These are phyloP conservation scores for Hydraecia micacea DNA, from an alignment of 2,888 invertebrate genomes.

Conservation along the genomic window DNA sequence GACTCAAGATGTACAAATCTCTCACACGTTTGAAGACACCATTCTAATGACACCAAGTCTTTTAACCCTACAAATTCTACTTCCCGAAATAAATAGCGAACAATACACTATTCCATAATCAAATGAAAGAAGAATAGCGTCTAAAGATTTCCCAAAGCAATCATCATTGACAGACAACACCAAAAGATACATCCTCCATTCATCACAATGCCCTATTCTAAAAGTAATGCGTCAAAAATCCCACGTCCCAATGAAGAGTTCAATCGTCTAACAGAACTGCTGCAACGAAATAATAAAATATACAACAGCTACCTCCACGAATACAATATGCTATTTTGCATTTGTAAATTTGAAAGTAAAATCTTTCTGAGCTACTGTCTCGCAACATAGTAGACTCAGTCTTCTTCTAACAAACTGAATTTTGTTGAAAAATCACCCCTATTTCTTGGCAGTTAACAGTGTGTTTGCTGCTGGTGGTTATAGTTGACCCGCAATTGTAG, in stretches of 20 bases:
- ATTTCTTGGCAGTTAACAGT: constrained; percentile 62
- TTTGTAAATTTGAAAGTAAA: constrained; percentile 87
- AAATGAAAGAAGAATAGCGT: constrained; percentile 32
- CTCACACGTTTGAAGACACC: not conserved
- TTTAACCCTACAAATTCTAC: constrained; percentile 14
- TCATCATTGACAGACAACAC: constrained; percentile 60
- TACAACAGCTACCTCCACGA: constrained; percentile 74
- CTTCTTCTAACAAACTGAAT: constrained; percentile 26
- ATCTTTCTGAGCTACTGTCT: constrained; percentile 84
- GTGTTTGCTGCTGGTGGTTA: constrained; percentile 42
- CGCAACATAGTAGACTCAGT: constrained; percentile 82
- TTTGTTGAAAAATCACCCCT: constrained; percentile 62
- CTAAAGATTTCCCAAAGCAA: constrained; percentile 59
- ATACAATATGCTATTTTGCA: constrained; percentile 88
- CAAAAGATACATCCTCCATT: constrained; percentile 33
- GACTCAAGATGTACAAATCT: not conserved
- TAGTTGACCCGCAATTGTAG: constrained; percentile 62
- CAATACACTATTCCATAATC: constrained; percentile 39
- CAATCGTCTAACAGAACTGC: constrained; percentile 75
- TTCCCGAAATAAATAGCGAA: constrained; percentile 29
- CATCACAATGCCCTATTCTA: constrained; percentile 71
- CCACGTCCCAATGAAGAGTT: constrained; percentile 74
- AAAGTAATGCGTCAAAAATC: constrained; percentile 60
- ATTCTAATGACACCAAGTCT: constrained; percentile 16
- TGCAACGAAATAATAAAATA: constrained; percentile 82